A percentile compares a stretch with the other conserved stretches of the same genome.
Evolutionary conservation across 2,797 vertebrate genomes (phyloP).

Genomic region (Mallotus villosus): DNA sequence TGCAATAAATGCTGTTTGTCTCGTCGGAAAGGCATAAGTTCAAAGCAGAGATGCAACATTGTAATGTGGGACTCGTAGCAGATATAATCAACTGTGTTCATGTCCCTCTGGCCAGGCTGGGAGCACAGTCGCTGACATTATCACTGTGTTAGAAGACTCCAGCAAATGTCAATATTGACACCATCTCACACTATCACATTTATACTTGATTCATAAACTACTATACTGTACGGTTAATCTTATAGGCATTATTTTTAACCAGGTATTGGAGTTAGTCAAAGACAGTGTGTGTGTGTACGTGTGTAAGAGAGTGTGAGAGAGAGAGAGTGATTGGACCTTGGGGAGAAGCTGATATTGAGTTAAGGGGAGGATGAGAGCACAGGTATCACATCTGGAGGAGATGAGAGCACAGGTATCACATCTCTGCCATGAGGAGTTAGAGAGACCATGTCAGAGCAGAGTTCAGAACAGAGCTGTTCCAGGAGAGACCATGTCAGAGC

Average conservation of each 20-base stretch:
- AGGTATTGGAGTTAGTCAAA: neutral
- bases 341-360: too few species aligned
- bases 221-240: neutral
- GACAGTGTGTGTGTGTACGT: neutral
- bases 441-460: too few species aligned
- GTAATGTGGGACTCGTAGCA: slow-evolving; percentile 10
- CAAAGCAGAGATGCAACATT: slow-evolving; percentile 15
- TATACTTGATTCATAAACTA: neutral
- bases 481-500: too few species aligned
- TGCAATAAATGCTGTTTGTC: slow-evolving; percentile 11
- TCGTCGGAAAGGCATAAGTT: slow-evolving; percentile 11
- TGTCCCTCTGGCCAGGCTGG: neutral
- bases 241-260: neutral
- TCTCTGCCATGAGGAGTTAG: too few species aligned
- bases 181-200: neutral
- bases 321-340: neutral
- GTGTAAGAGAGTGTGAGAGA: neutral
- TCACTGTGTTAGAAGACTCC: neutral
- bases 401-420: too few species aligned
- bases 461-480: too few species aligned
- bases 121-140: neutral
- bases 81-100: slow-evolving; percentile 15
- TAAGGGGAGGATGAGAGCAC: too few species aligned
- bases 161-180: neutral
- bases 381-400: too few species aligned